Base-by-base conservation (phyloP, 2,888 invertebrate genomes). In the Apotomis turbidana region DNA sequence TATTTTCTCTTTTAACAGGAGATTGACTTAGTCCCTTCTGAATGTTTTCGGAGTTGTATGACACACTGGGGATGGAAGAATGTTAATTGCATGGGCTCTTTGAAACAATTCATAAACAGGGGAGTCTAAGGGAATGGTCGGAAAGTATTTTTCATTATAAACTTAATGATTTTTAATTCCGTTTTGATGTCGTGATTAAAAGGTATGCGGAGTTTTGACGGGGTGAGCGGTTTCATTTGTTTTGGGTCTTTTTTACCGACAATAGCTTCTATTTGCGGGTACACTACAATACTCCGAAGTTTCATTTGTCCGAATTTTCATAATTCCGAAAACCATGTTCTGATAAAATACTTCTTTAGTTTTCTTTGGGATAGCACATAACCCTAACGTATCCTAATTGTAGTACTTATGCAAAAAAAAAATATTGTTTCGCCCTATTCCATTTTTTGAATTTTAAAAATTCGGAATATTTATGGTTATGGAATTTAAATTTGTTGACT, bases 31-130 rank as follows among this genome's bases (percentile, higher is more conserved):
- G 5, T 38, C 9, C 13, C 13, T 27, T 27, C 27, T 46, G 27
- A n/a, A 10, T 12, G 27, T 64, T 64, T 62, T 46, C 27, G 46
- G 46, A 41, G 13, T 77, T 78, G 76, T 79, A 78, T 77, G 78
- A 78, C 77, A 78, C 71, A 74, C 76, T 68, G 63, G 76, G 76
- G 76, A 75, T 74, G 69, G 67, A 77, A 75, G 78, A 80, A 80
- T 80, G 78, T 80, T 80, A 80, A 80, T 80, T 78, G 74, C 73
- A 68, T 70, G 51, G 62, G 61, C 69, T 74, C 79, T 78, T 77
- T 79, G 78, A 77, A 74, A 74, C 75, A 68, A 70, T 73, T 71
- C 55, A 62, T 61, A 66, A 71, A 70, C 67, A 68, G 74, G 78
- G 77, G 75, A 70, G 67, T 27, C 41, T 36, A 63, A 60, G 67